phyloP scores from a whole-genome alignment of 2,797 vertebrate genomes.

The Prionace glauca region DNA sequence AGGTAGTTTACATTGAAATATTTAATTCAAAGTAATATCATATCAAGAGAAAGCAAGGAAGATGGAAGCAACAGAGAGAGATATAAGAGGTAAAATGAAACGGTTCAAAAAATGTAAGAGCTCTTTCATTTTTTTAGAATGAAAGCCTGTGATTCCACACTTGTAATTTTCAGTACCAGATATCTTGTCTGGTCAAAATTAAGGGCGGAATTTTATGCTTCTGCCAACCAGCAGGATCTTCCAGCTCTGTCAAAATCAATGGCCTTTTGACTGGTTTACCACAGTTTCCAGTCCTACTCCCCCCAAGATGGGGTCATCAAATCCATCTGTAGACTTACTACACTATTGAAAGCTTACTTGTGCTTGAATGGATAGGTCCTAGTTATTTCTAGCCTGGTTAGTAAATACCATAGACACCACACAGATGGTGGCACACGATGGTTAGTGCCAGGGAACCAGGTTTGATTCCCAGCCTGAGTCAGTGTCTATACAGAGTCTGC shows the following conservation, averaged over 20 bases:
- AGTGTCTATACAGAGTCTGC: too few species aligned
- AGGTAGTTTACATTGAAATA: background rate
- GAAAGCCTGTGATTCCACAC: background rate
- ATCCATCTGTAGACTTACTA: too few species aligned
- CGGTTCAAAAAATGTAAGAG: background rate
- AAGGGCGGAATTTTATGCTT: too few species aligned
- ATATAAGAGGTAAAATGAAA: background rate
- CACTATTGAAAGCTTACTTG: too few species aligned
- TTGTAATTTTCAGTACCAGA: background rate
- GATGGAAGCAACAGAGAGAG: background rate
- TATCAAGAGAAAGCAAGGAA: background rate
- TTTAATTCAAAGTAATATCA: background rate
- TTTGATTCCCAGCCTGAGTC: too few species aligned
- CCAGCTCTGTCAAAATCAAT: too few species aligned
- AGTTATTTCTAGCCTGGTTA: background rate
- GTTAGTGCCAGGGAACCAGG: too few species aligned
- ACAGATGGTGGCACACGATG: background rate
- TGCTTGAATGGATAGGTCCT: background rate
- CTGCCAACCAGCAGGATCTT: too few species aligned
- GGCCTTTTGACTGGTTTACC: too few species aligned
- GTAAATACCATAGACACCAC: background rate
- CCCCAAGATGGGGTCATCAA: too few species aligned
- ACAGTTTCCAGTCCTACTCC: too few species aligned
- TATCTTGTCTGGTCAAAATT: background rate
- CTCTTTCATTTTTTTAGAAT: background rate